A percentile compares a stretch with the other conserved stretches of the same genome.
phyloP scores from a whole-genome alignment of 2,888 invertebrate genomes.

The Andrena bicolor region DNA sequence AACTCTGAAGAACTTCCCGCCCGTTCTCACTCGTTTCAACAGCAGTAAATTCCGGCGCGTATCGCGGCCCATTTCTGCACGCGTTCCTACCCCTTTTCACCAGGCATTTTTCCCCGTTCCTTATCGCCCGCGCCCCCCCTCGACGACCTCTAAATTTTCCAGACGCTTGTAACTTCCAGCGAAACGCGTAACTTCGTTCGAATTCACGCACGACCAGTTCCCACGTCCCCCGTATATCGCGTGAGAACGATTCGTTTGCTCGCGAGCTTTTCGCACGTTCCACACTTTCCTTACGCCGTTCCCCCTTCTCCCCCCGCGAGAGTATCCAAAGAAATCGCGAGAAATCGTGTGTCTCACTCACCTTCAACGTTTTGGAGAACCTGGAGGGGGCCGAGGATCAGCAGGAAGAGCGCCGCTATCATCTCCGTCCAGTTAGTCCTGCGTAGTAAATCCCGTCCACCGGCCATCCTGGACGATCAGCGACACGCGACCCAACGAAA shows the following conservation, averaged over 20 bases:
- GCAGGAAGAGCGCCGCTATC: constrained; percentile 34
- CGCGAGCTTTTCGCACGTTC: constrained; percentile 3
- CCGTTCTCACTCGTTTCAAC: constrained; percentile 29
- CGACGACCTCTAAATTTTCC: constrained; percentile 15
- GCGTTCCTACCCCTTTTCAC: neutral
- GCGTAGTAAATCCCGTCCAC: constrained; percentile 36
- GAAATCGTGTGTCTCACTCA: constrained; percentile 33
- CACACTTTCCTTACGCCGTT: neutral
- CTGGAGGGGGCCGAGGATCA: constrained; percentile 39
- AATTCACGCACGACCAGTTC: constrained; percentile 32
- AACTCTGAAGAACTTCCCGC: constrained; percentile 29
- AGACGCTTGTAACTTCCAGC: neutral
- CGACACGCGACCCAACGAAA: constrained; percentile 27
- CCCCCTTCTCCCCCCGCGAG: neutral
- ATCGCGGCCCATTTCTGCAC: constrained; percentile 25
- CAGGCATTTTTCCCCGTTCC: neutral
- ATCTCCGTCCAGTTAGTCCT: constrained; percentile 34
- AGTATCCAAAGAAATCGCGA: neutral
- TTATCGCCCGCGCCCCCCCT: neutral
- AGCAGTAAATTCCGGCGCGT: constrained; percentile 37
- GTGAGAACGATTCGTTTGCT: constrained; percentile 12
- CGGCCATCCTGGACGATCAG: constrained; percentile 46
- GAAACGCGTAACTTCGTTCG: neutral
- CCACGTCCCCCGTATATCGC: neutral
- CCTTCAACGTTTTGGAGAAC: constrained; percentile 46